Evolutionary conservation across 2,113 vertebrate species (phyloP).

Genomic region (Gasterosteus nipponicus): DNA sequence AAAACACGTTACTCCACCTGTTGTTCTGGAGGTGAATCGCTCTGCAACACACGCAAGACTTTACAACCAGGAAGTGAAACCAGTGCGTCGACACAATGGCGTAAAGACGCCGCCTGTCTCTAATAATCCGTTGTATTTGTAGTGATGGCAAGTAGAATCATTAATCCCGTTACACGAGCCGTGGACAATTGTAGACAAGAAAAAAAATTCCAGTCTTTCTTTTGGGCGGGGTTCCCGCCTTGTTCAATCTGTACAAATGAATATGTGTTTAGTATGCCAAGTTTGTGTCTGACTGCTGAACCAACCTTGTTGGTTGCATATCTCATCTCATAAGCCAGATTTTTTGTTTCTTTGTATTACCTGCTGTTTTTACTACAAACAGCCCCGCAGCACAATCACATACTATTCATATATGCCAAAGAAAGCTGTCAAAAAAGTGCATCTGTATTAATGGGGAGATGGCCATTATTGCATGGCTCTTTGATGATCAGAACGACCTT

Average conservation of each 20-base stretch:
- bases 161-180: too few species aligned
- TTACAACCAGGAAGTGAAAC: too few species aligned
- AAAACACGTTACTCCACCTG: too few species aligned
- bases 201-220: too few species aligned
- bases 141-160: too few species aligned
- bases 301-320: conserved; percentile 36
- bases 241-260: conserved; percentile 27
- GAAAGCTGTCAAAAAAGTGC: conserved; percentile 42
- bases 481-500: conserved; percentile 45
- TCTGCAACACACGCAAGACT: too few species aligned
- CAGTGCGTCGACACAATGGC: too few species aligned
- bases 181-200: too few species aligned
- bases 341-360: conserved; percentile 51
- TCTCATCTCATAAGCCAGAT: conserved; percentile 5
- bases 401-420: conserved; percentile 47
- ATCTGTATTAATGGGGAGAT: conserved; percentile 49
- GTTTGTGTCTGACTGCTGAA: conserved; percentile 25
- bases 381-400: conserved; percentile 40
- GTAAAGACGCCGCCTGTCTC: too few species aligned
- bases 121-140: too few species aligned
- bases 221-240: too few species aligned
- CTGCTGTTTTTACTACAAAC: conserved; percentile 35
- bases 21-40: too few species aligned
- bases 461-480: conserved; percentile 41
- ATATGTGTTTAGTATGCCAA: conserved; percentile 21